Percentiles rank a stretch among this genome's conserved stretches.
These are phyloP conservation scores for Ardeotis arabs DNA, from an alignment of 2,113 vertebrate genomes.

Conservation along the genomic window DNA sequence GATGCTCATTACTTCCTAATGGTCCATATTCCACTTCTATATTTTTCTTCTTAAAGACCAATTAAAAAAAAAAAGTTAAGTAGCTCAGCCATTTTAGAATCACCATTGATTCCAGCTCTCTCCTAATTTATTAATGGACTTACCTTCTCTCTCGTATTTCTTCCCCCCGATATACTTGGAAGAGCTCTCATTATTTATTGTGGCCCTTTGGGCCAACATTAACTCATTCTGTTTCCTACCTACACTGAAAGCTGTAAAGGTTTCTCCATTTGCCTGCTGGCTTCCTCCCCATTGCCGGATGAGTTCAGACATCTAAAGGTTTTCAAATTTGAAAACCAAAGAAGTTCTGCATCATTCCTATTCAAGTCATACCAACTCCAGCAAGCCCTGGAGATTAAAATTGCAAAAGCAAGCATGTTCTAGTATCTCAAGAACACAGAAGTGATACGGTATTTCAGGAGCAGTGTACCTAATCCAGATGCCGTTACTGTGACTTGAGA, in stretches of 20 bases:
- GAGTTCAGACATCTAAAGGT: slow-evolving; percentile 6
- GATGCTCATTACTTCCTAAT: slow-evolving; percentile 73
- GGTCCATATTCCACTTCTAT: slow-evolving; percentile 70
- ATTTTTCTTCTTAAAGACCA: slow-evolving; percentile 75
- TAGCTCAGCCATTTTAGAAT: slow-evolving; percentile 69
- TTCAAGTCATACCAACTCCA: slow-evolving; percentile 17
- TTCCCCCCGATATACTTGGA: slow-evolving; percentile 65
- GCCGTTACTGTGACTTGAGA: neutral
- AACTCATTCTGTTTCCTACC: slow-evolving; percentile 62
- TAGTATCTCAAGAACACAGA: neutral
- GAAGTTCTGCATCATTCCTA: slow-evolving; percentile 1
- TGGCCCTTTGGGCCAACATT: slow-evolving; percentile 63
- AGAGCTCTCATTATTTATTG: slow-evolving; percentile 60
- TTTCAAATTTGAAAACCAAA: neutral
- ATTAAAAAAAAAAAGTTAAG: slow-evolving; percentile 71
- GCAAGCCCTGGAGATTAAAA: neutral
- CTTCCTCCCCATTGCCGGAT: neutral
- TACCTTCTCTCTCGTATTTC: slow-evolving; percentile 66
- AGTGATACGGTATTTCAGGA: neutral
- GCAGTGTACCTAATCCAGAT: neutral
- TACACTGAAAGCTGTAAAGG: slow-evolving; percentile 49
- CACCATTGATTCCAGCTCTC: slow-evolving; percentile 69
- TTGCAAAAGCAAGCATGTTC: neutral
- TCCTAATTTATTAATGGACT: slow-evolving; percentile 73
- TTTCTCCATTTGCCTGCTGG: slow-evolving; percentile 53